Conservation (phyloP, 1,140 invertebrate species). For the Lepidurus apus region DNA sequence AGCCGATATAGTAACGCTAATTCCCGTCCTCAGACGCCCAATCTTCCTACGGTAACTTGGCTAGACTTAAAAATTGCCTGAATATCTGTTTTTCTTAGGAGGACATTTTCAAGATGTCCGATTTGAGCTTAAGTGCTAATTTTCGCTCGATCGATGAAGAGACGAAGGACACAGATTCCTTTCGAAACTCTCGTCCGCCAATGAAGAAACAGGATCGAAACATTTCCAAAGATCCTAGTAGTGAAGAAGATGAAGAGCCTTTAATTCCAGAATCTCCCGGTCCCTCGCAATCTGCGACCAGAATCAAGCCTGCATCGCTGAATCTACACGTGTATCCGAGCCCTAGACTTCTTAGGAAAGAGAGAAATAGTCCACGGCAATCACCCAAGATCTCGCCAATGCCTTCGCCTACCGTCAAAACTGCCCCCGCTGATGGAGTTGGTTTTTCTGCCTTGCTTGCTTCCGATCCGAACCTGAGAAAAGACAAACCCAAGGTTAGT, state of each 20-base stretch:
- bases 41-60: conserved; percentile 7
- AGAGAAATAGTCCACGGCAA: conserved; percentile 22
- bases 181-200: conserved; percentile 7
- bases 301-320: not conserved
- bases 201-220: conserved; percentile 5
- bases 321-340: not conserved
- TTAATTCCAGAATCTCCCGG: conserved; percentile 24
- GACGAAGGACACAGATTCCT: conserved; percentile 27
- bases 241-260: conserved; percentile 28
- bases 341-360: conserved; percentile 23
- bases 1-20: conserved; percentile 30
- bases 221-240: not conserved
- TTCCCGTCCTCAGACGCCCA: not conserved
- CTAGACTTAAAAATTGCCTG: conserved; percentile 13
- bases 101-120: conserved; percentile 35
- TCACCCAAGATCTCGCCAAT: conserved; percentile 28
- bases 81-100: conserved; percentile 25
- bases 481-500: not conserved
- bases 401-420: conserved; percentile 11
- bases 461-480: not conserved
- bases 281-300: not conserved
- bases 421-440: not conserved
- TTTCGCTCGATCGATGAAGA: conserved; percentile 33
- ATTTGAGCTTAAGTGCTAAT: conserved; percentile 30
- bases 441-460: conserved; percentile 17